Percentiles rank a stretch among this genome's conserved stretches.
Conservation (phyloP, 2,113 vertebrate species). For the Mustelus asterias region DNA sequence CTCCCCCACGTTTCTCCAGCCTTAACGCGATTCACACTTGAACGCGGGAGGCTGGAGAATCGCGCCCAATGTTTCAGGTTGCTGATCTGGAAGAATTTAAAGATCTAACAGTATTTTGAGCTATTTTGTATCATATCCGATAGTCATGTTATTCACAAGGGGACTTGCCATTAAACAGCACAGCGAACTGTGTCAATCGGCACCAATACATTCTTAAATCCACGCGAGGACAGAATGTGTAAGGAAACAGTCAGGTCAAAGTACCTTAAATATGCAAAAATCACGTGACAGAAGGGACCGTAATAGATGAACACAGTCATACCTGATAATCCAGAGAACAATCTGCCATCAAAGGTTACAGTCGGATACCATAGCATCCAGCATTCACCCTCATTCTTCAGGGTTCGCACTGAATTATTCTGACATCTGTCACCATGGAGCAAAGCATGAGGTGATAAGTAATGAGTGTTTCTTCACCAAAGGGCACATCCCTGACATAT, state of each 20-base stretch:
- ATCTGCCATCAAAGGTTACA: not conserved
- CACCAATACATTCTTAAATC: not conserved
- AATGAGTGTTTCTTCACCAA: slow-evolving; percentile 30
- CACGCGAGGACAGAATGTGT: not conserved
- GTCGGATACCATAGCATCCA: not conserved
- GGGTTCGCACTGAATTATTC: not conserved
- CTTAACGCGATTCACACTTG: no score
- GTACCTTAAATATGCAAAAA: not conserved
- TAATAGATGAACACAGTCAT: not conserved
- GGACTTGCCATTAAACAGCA: not conserved
- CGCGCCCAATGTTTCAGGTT: not conserved
- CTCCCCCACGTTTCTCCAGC: no score
- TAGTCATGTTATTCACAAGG: not conserved
- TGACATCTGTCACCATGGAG: not conserved
- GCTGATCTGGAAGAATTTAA: not conserved
- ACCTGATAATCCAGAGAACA: not conserved
- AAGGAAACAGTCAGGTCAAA: not conserved
- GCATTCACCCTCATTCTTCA: not conserved
- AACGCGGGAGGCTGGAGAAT: no score
- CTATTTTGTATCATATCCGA: not conserved
- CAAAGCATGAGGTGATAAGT: slow-evolving; percentile 1
- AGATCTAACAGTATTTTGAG: not conserved
- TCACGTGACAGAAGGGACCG: not conserved
- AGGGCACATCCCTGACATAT: slow-evolving; percentile 29
- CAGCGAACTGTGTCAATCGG: not conserved